Evolutionary conservation across 2,797 vertebrate species (phyloP).

Genomic region (Trachops cirrhosus): DNA sequence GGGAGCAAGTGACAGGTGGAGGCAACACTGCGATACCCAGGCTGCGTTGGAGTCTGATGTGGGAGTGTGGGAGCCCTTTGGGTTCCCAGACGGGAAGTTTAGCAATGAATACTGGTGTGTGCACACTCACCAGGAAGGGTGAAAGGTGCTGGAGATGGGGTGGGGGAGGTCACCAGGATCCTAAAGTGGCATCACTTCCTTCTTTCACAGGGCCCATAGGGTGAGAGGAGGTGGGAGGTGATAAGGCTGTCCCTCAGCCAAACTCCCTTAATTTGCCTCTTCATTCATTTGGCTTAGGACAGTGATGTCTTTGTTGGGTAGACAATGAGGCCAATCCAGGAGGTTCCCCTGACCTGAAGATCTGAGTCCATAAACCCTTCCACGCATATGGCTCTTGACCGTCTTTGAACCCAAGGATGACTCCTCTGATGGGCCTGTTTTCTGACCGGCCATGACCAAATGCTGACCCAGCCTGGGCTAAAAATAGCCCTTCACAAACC

Average conservation of each 20-base stretch:
- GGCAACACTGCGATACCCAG: neutral
- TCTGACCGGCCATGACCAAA: neutral
- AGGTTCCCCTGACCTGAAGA: neutral
- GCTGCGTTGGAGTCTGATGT: neutral
- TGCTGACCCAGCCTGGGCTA: constrained; percentile 11
- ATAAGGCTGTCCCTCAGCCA: neutral
- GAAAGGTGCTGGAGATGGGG: neutral
- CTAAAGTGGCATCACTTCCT: neutral
- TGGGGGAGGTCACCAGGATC: neutral
- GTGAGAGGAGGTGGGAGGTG: neutral
- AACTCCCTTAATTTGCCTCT: neutral
- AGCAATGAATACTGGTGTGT: neutral
- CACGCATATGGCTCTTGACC: neutral
- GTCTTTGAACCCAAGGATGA: constrained; percentile 15
- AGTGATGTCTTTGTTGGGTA: neutral
- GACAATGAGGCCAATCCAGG: neutral
- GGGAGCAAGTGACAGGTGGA: neutral
- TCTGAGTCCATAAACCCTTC: constrained; percentile 23
- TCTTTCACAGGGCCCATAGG: neutral
- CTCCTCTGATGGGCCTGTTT: neutral
- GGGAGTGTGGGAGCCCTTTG: neutral
- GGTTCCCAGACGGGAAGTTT: neutral
- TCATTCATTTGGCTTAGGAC: neutral
- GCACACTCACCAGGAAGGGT: neutral
- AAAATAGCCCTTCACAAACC: constrained; percentile 35